phyloP scores from a whole-genome alignment of 2,113 vertebrate genomes.

The Zosterops borbonicus region DNA sequence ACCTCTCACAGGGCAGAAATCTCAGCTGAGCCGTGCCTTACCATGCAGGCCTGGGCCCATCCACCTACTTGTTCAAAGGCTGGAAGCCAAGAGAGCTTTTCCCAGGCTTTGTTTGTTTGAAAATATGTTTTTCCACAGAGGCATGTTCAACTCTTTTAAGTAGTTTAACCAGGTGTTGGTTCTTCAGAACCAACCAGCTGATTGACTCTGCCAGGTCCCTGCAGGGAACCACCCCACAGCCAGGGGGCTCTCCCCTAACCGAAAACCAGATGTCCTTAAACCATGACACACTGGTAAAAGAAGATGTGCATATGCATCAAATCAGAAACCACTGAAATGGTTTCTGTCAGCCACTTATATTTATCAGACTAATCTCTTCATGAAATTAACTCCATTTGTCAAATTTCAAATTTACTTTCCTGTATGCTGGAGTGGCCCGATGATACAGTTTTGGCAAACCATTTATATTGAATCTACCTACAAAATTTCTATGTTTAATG shows the following conservation, averaged over 20 bases:
- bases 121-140: background rate
- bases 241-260: background rate
- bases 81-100: background rate
- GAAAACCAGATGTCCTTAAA: background rate
- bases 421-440: background rate
- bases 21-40: background rate
- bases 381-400: background rate
- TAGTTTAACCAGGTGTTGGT: background rate
- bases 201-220: background rate
- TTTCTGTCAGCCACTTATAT: background rate
- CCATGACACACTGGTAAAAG: background rate
- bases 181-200: background rate
- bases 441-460: background rate
- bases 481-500: background rate
- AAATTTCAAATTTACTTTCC: background rate
- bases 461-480: background rate
- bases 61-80: background rate
- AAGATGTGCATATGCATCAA: background rate
- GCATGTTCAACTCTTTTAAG: background rate
- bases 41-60: accelerated
- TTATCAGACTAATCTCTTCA: background rate
- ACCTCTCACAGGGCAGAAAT: background rate
- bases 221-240: background rate
- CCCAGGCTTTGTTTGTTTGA: background rate
- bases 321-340: background rate